phyloP scores from a whole-genome alignment of 2,888 invertebrate species.

The Aromia moschata region DNA sequence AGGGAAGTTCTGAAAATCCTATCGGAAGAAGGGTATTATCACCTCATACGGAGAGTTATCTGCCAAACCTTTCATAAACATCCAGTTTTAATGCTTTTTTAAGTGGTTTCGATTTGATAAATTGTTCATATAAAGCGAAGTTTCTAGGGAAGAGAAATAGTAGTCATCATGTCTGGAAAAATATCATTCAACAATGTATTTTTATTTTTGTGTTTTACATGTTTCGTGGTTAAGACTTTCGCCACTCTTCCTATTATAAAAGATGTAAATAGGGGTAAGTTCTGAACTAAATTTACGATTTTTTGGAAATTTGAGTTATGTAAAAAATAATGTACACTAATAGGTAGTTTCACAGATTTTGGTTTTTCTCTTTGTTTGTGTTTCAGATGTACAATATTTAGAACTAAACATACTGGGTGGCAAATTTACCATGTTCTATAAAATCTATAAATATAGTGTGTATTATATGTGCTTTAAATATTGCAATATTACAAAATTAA shows the following conservation, averaged over 20 bases:
- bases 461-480: no score
- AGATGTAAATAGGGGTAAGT: background rate
- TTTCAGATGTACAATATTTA: no score
- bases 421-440: no score
- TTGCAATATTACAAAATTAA: no score
- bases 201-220: background rate
- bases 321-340: no score
- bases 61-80: background rate
- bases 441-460: no score
- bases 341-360: no score
- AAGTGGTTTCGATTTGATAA: slow-evolving; percentile 12
- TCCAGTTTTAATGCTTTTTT: slow-evolving; percentile 13
- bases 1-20: background rate
- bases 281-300: no score
- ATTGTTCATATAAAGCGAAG: slow-evolving; percentile 3
- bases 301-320: no score
- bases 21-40: background rate
- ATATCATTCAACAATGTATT: background rate
- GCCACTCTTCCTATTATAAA: background rate
- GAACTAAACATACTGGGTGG: no score
- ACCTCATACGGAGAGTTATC: background rate
- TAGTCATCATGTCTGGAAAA: slow-evolving; percentile 1
- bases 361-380: no score
- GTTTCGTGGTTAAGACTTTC: background rate
- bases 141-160: background rate